A percentile compares a stretch with the other conserved stretches of the same genome.
Evolutionary conservation across 2,113 vertebrate species (phyloP).

Genomic region (Anolis carolinensis): DNA sequence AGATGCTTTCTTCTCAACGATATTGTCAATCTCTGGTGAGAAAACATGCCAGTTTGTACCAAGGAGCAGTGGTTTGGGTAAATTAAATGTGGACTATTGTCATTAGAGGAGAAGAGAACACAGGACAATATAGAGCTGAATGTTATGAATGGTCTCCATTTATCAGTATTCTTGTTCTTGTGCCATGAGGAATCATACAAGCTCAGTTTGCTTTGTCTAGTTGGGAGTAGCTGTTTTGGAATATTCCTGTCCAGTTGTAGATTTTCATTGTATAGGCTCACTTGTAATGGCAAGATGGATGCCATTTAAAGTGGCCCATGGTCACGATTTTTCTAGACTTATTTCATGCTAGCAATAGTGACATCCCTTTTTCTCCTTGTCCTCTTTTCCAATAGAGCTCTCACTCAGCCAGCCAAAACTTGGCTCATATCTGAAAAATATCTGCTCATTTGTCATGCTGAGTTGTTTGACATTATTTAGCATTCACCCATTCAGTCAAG

Average conservation of each 20-base stretch:
- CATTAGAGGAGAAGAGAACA: too few species aligned
- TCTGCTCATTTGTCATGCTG: conserved; percentile 21
- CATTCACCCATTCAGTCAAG: neutral
- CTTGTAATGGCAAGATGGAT: neutral
- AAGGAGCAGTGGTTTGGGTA: neutral
- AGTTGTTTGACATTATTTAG: conserved; percentile 7
- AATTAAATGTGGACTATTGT: neutral
- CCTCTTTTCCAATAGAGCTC: neutral
- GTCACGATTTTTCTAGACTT: neutral
- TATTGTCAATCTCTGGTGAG: neutral
- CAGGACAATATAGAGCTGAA: neutral
- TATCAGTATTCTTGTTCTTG: neutral
- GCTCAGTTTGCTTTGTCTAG: neutral
- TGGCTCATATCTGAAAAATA: conserved; percentile 6
- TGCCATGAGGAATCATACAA: neutral
- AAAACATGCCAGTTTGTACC: neutral
- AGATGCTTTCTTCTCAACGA: neutral
- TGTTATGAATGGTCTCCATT: neutral
- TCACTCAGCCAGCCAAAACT: neutral
- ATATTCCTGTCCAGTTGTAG: neutral
- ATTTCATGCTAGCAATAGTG: neutral
- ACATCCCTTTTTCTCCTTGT: neutral
- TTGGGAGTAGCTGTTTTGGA: neutral
- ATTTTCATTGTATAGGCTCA: neutral
- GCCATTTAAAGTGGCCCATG: neutral